Base-by-base conservation (phyloP, 2,113 vertebrate genomes). In the Trematocara nigrifrons region DNA sequence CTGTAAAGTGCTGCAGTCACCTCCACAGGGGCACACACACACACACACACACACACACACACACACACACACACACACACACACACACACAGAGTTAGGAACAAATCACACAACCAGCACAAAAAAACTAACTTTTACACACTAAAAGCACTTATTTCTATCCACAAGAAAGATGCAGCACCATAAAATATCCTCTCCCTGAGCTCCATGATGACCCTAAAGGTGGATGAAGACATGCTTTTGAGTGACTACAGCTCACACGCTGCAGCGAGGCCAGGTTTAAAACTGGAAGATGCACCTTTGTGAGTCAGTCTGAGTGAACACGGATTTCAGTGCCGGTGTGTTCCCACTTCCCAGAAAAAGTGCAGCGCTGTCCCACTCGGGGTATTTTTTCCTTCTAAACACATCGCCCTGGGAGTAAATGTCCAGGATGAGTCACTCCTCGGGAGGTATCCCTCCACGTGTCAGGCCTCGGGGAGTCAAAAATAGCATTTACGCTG, bases 1-100 rank as follows among this genome's bases (percentile, higher is more conserved):
- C 87, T 86, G 59, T 86, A 93, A 91, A 95, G 92, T 90, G 91
- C 95, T 95, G 94, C 94, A 95, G 92, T 96, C 92, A 93, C 94
- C 94, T 93, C 93, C 92, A 86, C 94, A 86, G 87, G 87, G 59
- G 66, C 86, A 88, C 6, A 54, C 53, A 53, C 52, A 54, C 52
- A 56, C 11, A 56, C 20, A n/a, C 49, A 49, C 15, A 82, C 64
- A 81, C 83, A 52, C 18, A n/a, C 8, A 10, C 82, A 80, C 85
- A 84, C 51, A 87, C 35, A 66, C 45, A 57, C 54, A 56, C 85
- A 84, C 56, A 53, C 52, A 56, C 54, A 80, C 81, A 42, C 54
- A 56, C 85, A 84, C 56, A 53, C 52, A 56, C 54, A 80, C 81
- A 42, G n/a, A n/a, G n/a, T n/a, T n/a, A n/a, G 6, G 42, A 76